These are phyloP conservation scores for Cybosia mesomella DNA, from an alignment of 2,888 invertebrate genomes.

Conservation along the genomic window DNA sequence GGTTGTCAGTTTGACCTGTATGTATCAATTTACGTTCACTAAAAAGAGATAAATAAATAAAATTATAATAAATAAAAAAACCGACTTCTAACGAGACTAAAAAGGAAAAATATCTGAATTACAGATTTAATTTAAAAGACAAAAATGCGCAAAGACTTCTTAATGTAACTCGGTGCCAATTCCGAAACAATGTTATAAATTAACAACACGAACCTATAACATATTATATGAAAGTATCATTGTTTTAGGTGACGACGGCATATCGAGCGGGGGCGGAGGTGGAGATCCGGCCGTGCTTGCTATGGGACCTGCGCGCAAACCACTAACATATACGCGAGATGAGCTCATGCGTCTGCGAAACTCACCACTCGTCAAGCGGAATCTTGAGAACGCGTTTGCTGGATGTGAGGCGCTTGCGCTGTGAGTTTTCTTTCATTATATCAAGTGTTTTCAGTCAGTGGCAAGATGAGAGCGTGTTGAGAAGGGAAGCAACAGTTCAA, in stretches of 20 bases:
- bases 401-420: conserved; percentile 77
- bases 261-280: conserved; percentile 68
- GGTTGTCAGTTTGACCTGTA: too few relatives aligned
- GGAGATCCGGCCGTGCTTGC: conserved; percentile 88
- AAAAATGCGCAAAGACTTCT: too few relatives aligned
- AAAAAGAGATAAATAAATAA: too few relatives aligned
- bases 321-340: conserved; percentile 88
- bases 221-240: conserved; percentile 1
- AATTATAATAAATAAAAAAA: too few relatives aligned
- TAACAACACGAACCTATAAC: too few relatives aligned
- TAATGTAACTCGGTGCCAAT: too few relatives aligned
- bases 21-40: too few relatives aligned
- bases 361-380: conserved; percentile 89
- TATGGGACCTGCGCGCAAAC: conserved; percentile 80
- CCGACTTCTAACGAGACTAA: too few relatives aligned
- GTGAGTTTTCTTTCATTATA: conserved; percentile 56
- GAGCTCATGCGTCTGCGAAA: conserved; percentile 91
- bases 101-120: too few relatives aligned
- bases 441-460: neutral
- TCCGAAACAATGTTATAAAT: too few relatives aligned
- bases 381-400: conserved; percentile 89
- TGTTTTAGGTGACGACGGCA: conserved; percentile 68
- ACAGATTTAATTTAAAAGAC: too few relatives aligned
- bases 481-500: too few relatives aligned
- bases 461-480: neutral